phyloP scores from a whole-genome alignment of 2,888 invertebrate genomes.

The Drosophila lacicola region DNA sequence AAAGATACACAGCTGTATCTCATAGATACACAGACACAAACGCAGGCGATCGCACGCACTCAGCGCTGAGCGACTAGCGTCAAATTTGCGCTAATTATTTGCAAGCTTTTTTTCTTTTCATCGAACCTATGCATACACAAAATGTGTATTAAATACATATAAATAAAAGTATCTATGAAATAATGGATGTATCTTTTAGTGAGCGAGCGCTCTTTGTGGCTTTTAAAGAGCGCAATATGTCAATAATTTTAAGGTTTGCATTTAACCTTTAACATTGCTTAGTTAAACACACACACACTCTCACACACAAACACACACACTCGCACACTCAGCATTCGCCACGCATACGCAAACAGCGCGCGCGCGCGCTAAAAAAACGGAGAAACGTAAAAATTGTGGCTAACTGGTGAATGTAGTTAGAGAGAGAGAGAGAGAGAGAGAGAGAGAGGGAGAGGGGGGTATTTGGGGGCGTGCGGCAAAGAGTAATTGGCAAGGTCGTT shows the following conservation, averaged over 20 bases:
- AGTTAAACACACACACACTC: constrained; percentile 24
- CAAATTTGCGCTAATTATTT: constrained; percentile 79
- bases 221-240: constrained; percentile 35
- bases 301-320: constrained; percentile 16
- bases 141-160: background rate
- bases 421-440: background rate
- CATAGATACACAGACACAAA: constrained; percentile 42
- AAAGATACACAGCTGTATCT: constrained; percentile 60
- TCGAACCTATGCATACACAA: background rate
- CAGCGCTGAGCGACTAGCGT: constrained; percentile 61
- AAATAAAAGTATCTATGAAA: constrained; percentile 4
- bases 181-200: background rate
- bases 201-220: constrained; percentile 36
- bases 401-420: background rate
- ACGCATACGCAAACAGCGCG: constrained; percentile 65
- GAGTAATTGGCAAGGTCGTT: constrained; percentile 84
- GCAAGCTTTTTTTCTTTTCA: constrained; percentile 57
- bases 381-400: constrained; percentile 28
- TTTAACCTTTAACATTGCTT: constrained; percentile 66
- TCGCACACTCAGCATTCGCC: constrained; percentile 50
- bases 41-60: constrained; percentile 65
- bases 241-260: constrained; percentile 42
- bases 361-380: constrained; percentile 10
- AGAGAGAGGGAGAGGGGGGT: background rate
- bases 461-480: constrained; percentile 29